Percentiles rank a stretch among this genome's conserved stretches.
These are phyloP conservation scores for Erpornis zantholeuca DNA, from an alignment of 2,113 vertebrate genomes.

Conservation along the genomic window DNA sequence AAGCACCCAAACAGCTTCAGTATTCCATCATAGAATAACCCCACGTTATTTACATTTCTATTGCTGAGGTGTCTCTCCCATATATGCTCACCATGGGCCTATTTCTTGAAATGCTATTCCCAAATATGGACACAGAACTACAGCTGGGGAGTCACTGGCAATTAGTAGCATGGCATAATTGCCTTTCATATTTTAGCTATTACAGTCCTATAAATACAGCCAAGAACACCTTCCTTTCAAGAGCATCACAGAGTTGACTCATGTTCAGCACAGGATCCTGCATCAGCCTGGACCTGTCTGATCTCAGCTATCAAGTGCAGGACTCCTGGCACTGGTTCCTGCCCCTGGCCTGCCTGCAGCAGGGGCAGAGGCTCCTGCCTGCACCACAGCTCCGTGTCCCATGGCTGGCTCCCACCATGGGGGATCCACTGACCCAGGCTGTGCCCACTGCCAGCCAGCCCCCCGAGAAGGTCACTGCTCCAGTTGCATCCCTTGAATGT, in stretches of 20 bases:
- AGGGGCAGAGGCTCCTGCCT: background rate
- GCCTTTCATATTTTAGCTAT: constrained; percentile 8
- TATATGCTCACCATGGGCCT: background rate
- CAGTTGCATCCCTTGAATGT: background rate
- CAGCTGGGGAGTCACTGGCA: background rate
- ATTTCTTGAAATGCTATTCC: background rate
- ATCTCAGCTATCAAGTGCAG: background rate
- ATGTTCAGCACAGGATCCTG: background rate
- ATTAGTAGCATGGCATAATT: background rate
- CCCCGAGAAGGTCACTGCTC: rapidly evolving
- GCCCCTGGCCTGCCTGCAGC: background rate
- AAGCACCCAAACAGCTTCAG: background rate
- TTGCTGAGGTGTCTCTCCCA: background rate
- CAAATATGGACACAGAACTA: background rate
- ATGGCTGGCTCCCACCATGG: background rate
- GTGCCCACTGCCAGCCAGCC: background rate
- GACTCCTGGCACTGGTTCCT: background rate
- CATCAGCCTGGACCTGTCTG: background rate
- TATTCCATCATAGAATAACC: background rate
- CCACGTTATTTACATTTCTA: background rate
- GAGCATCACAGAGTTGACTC: background rate
- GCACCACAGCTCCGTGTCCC: rapidly evolving
- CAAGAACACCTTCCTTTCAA: background rate
- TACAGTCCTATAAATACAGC: background rate
- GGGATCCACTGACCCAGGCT: background rate